phyloP scores from a whole-genome alignment of 2,113 vertebrate species.

The Epinephelus fuscoguttatus region DNA sequence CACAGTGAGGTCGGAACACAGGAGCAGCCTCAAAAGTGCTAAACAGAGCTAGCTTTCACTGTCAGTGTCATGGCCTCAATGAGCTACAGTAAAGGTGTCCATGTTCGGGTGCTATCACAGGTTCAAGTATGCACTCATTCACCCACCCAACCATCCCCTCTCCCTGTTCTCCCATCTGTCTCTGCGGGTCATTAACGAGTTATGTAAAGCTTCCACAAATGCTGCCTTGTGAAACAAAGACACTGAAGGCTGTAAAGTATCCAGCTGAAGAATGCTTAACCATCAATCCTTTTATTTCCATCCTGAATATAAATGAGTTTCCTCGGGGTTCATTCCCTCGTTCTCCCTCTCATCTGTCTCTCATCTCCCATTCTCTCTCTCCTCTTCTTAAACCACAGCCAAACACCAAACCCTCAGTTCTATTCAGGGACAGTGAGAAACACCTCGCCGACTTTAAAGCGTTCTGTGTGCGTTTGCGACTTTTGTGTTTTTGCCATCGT shows the following conservation, averaged over 20 bases:
- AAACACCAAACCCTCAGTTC: constrained; percentile 40
- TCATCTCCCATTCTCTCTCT: constrained; percentile 47
- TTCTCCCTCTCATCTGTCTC: constrained; percentile 55
- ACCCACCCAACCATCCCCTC: constrained; percentile 10
- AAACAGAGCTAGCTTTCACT: background rate
- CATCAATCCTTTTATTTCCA: constrained; percentile 65
- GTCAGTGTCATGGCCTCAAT: background rate
- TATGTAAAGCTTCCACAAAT: constrained; percentile 46
- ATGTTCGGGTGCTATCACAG: constrained; percentile 1
- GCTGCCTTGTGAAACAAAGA: constrained; percentile 47
- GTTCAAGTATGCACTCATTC: constrained; percentile 28
- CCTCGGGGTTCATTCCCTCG: constrained; percentile 38
- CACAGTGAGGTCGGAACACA: background rate
- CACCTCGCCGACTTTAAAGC: constrained; percentile 41
- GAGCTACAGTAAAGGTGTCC: background rate
- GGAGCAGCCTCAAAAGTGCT: background rate
- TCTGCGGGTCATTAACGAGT: constrained; percentile 45
- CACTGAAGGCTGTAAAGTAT: constrained; percentile 54
- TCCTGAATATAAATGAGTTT: constrained; percentile 69
- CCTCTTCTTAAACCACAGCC: constrained; percentile 44
- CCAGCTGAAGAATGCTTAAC: constrained; percentile 58
- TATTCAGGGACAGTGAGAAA: constrained; percentile 53
- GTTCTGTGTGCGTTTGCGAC: background rate
- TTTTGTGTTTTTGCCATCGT: constrained; percentile 49
- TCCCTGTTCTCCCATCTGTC: constrained; percentile 22